Evolutionary conservation across 2,113 vertebrate species (phyloP), one percentile per base, ranked within the genome.

Genomic region (Rhizomys pruinosus): DNA sequence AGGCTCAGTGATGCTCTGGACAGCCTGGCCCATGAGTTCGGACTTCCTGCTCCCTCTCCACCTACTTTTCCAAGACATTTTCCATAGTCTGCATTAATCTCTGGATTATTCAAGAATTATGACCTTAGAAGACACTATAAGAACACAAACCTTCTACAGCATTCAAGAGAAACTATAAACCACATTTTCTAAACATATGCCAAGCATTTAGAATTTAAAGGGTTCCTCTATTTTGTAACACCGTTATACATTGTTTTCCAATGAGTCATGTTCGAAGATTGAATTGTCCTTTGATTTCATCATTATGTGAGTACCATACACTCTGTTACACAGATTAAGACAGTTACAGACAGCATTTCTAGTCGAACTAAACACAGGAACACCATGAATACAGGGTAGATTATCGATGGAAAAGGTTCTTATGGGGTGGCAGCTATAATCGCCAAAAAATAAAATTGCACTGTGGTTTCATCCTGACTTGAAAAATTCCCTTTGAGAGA

Each of bases 181-280:
- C 52, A 80, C 16, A 74, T 42, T 92, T 72, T 79, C 69, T 27
- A 91, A 91, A 87, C 19, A 61, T 20, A 17, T 25, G 25, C 22
- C 52, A 87, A 66, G 5, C 25, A 47, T 90, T 93, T 77, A 39
- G n/a, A 92, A 85, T 92, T 95, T 80, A 95, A 61, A 77, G n/a
- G 32, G 81, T 80, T 77, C n/a, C 68, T 84, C 44, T 66, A 37
- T 63, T 92, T 77, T 63, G 61, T 76, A 87, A 29, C 22, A 37
- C 12, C n/a, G 39, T 10, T 68, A 73, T 82, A 55, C 39, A 73
- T 52, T 71, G 32, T 7, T 37, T 34, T 71, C 63, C 78, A 47
- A 68, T 39, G 25, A 64, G 17, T 34, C 27, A 81, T 20, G 37
- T 61, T 74, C 79, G 73, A 39, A 82, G 29, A 82, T 44, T 34